Conservation (phyloP, 2,888 invertebrate species). For the Anoplius nigerrimus region DNA sequence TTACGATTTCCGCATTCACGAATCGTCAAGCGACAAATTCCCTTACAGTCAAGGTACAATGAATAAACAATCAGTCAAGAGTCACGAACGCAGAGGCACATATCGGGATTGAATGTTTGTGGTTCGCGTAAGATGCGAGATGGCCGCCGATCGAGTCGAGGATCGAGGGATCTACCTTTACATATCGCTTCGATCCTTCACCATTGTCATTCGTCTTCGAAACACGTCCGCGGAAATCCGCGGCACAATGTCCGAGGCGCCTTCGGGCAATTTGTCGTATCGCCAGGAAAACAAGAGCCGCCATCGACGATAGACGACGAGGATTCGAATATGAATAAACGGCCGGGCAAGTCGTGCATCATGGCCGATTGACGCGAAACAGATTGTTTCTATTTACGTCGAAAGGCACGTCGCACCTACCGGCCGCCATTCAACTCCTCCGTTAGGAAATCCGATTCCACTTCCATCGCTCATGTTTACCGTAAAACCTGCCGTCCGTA, state of each 20-base stretch:
- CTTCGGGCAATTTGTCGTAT: not conserved
- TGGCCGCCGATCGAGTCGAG: not conserved
- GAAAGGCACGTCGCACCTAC: conserved; percentile 13
- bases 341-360: not conserved
- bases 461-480: conserved; percentile 28
- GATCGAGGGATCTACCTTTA: not conserved
- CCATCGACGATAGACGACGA: not conserved
- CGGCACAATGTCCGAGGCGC: not conserved
- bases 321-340: conserved; percentile 13
- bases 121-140: no score
- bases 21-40: no score
- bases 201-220: not conserved
- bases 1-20: no score
- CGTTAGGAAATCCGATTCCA: conserved; percentile 33
- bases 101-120: no score
- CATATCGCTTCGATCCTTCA: no score
- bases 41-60: no score
- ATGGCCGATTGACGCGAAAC: conserved; percentile 14
- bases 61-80: no score
- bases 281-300: conserved; percentile 2
- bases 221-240: conserved; percentile 4
- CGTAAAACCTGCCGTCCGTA: conserved; percentile 23
- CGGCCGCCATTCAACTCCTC: not conserved
- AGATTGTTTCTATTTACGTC: conserved; percentile 23
- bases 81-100: no score